Evolutionary conservation across 2,888 invertebrate species (phyloP), one percentile per base, ranked within the genome.

Genomic region (Drosophila longiperda): DNA sequence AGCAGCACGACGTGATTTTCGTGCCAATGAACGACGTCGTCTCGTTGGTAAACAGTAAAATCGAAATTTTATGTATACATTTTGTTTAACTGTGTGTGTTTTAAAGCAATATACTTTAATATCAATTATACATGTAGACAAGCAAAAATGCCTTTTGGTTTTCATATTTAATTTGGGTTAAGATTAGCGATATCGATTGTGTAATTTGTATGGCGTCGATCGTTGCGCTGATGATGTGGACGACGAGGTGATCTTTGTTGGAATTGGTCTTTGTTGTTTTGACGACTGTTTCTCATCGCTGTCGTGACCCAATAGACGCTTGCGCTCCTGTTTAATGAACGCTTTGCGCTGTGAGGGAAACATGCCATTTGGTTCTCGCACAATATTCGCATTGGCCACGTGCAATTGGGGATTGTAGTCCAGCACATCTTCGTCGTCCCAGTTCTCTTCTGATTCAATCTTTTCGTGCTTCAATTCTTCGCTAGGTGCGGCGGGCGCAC

Each of bases 371-470:
- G 90, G 85, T 36, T 80, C 74, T 0, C 91, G 84, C 1, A 92
- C 73, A 7, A 92, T 73, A 9, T 86, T 88, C 1, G 90, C 89
- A 3, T 38, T 66, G 4, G 82, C 75, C 4, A 78, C 80, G 50
- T 91, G 84, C n/a, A 71, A 66, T 42, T 80, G 70, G 0, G 92
- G 92, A 71, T 92, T 71, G 29, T 92, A 92, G 33, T 91, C 91
- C 12, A 82, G 75, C 1, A 72, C 89, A 49, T 57, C 45, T 3
- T 68, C 82, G 34, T 87, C 64, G 33, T 85, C 85, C 85, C 85
- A 85, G 53, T 85, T 87, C 12, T 85, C 85, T 15, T 83, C 87
- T 0, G 68, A 33, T 53, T 79, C 89, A 7, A 85, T 79, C 55
- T 63, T 81, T 1, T 50, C 60, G 33, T 89, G 89, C 23, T 59